Percentiles rank a stretch among this genome's conserved stretches.
Conservation (phyloP, 1,140 invertebrate genomes). For the Camponotus floridanus region DNA sequence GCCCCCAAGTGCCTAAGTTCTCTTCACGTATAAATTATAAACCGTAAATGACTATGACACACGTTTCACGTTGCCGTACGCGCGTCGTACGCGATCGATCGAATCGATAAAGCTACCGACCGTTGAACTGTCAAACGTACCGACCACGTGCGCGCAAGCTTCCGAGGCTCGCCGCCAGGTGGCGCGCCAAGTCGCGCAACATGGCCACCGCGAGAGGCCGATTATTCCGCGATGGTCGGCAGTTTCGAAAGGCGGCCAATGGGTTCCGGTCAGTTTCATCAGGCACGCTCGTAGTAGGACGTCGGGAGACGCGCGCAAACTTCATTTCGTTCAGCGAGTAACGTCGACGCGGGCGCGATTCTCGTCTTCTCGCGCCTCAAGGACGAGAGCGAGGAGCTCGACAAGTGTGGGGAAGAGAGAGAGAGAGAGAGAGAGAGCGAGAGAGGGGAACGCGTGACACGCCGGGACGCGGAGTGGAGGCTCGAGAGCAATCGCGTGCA, state of each 20-base stretch:
- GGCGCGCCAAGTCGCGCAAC: no score
- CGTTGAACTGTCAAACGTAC: no score
- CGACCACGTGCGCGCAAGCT: no score
- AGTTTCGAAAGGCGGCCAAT: slow-evolving; percentile 24
- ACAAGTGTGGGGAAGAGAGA: not conserved
- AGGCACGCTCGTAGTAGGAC: not conserved
- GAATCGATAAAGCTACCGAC: no score
- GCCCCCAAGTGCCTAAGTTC: not conserved
- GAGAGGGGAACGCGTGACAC: not conserved
- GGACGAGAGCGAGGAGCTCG: not conserved
- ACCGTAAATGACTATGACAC: no score
- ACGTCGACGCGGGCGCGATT: not conserved
- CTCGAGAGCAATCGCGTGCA: slow-evolving; percentile 1
- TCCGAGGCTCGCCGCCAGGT: no score
- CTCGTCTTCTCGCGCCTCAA: not conserved
- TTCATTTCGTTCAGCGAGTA: not conserved
- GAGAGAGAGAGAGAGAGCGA: not conserved
- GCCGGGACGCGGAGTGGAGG: slow-evolving; percentile 6
- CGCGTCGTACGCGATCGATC: no score
- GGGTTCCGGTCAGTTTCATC: no score
- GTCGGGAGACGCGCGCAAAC: not conserved
- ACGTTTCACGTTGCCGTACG: no score
- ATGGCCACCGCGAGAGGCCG: not conserved
- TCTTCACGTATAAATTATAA: not conserved
- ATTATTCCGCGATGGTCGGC: not conserved